Conservation (phyloP, 2,113 vertebrate species). For the Burhinus oedicnemus region DNA sequence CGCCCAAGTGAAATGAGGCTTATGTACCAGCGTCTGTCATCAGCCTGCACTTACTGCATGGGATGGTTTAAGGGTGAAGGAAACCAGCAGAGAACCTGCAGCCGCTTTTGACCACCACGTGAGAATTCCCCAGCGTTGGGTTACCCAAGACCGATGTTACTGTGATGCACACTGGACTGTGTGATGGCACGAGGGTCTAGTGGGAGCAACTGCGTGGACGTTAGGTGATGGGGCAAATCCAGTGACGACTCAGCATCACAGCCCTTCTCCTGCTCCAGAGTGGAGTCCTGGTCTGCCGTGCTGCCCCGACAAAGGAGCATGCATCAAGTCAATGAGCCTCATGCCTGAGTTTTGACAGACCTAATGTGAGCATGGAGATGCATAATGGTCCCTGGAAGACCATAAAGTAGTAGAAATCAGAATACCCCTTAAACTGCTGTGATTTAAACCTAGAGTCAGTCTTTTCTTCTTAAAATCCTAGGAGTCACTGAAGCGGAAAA, state of each 20-base stretch:
- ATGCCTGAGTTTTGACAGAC: background rate
- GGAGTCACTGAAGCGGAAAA: background rate
- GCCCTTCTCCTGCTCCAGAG: background rate
- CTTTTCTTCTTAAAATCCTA: background rate
- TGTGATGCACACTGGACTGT: background rate
- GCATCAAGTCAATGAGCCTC: background rate
- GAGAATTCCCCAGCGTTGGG: rapidly evolving
- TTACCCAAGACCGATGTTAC: background rate
- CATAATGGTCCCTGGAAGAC: background rate
- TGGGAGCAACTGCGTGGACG: background rate
- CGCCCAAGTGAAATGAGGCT: background rate
- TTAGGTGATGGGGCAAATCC: background rate
- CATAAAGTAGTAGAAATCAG: background rate
- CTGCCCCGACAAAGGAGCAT: background rate
- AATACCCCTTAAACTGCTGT: background rate
- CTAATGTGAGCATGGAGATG: background rate
- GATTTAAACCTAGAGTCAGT: background rate
- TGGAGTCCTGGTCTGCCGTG: background rate
- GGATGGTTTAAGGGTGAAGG: background rate
- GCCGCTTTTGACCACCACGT: background rate
- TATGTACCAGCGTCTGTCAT: background rate
- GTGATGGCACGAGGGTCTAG: background rate
- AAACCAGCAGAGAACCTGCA: background rate
- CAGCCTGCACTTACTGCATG: background rate
- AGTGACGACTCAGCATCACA: background rate